Conservation (phyloP, 2,113 vertebrate genomes). For the Sceloporus undulatus region DNA sequence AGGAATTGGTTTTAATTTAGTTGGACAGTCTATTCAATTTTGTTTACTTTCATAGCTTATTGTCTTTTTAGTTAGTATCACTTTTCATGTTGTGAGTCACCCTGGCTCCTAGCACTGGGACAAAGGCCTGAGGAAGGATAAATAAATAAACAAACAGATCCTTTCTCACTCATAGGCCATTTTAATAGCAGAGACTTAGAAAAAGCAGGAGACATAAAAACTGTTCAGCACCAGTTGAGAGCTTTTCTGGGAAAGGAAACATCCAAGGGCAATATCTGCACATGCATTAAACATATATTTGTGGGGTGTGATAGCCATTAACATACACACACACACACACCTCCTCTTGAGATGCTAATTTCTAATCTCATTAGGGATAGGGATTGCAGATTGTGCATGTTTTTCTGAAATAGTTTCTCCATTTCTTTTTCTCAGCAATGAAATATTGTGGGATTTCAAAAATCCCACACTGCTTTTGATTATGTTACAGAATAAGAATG, state of each 20-base stretch:
- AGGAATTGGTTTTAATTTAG: no score
- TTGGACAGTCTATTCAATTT: no score
- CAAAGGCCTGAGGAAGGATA: no score
- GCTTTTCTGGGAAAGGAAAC: conserved; percentile 42
- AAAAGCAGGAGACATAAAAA: not conserved
- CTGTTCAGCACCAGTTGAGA: not conserved
- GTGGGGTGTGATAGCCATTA: conserved; percentile 48
- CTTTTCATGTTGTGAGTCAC: no score
- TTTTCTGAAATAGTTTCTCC: conserved; percentile 22
- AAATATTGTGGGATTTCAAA: not conserved
- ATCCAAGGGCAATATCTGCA: conserved; percentile 27
- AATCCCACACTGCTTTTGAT: not conserved
- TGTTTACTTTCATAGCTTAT: no score
- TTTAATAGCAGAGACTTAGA: not conserved
- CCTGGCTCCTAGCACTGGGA: no score
- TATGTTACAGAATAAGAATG: conserved; percentile 11
- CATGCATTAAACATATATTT: conserved; percentile 53
- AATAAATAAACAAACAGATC: no score
- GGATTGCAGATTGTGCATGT: not conserved
- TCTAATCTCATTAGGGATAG: conserved; percentile 49
- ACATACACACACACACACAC: not conserved
- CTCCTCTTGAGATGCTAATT: conserved; percentile 56
- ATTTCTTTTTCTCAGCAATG: not conserved
- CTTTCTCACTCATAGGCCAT: not conserved
- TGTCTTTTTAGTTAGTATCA: no score